Evolutionary conservation across 2,113 vertebrate genomes (phyloP), one percentile per base, ranked within the genome.

Genomic region (Copsychus sechellarum): DNA sequence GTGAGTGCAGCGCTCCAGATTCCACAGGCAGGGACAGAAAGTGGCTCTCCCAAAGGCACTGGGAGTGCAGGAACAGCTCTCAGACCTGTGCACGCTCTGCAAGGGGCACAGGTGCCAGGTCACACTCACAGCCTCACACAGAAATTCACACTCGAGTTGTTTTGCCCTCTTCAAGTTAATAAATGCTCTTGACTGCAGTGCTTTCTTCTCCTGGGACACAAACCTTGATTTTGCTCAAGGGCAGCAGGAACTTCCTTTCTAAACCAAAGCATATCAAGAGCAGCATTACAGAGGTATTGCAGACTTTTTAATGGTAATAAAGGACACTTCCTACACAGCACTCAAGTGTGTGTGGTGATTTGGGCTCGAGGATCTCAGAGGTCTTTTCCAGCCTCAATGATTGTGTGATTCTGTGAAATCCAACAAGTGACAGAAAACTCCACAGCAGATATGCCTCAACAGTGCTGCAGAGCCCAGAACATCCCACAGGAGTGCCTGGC

Each of bases 401-500:
- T 8, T 22, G 7, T 34, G n/a, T 23, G 71, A 36, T 26, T 33
- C 40, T 67, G n/a, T 34, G 76, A 50, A 56, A 80, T 34, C 29
- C 53, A 45, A 25, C 50, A 50, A 36, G 1, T 43, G 56, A 42
- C 61, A 40, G 54, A 21, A 89, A 62, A 24, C 40, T 14, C 36
- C 11, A 33, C 9, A 9, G 34, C 51, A 79, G 33, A 36, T 9
- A 33, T 0, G 22, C 31, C n/a, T 19, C 20, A 47, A 7, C 22
- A 77, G 6, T 23, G n/a, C 73, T 24, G 24, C 73, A 85, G 40
- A 14, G 36, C 50, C 62, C 64, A 76, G 34, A 45, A n/a, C 1
- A 6, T 20, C 51, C 77, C 79, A 7, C 19, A 2, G 0, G 7
- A 47, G 19, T 1, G 5, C 26, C 42, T 6, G 31, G 42, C 50